Conservation (phyloP, 2,797 vertebrate genomes). For the Scarus forsteni region DNA sequence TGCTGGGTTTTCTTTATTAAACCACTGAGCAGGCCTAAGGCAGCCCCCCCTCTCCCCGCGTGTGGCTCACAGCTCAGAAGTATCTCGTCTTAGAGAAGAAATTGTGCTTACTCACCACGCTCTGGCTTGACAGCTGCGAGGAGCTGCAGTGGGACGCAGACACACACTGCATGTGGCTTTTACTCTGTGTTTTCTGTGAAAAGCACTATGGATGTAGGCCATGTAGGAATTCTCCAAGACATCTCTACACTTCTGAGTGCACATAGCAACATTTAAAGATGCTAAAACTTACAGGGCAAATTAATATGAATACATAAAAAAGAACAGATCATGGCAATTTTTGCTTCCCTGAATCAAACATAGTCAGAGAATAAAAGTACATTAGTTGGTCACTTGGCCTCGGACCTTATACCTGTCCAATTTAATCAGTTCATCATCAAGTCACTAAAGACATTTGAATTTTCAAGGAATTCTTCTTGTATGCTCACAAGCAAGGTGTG, state of each 20-base stretch:
- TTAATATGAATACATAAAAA: no score
- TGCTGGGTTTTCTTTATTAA: constrained; percentile 38
- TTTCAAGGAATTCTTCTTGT: no score
- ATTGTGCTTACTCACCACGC: constrained; percentile 83
- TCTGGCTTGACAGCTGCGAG: constrained; percentile 74
- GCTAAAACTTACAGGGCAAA: no score
- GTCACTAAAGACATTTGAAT: no score
- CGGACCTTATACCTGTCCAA: no score
- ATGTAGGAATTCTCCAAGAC: background rate
- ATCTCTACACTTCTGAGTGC: background rate
- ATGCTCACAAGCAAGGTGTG: no score
- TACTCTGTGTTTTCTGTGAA: constrained; percentile 20
- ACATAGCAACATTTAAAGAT: no score
- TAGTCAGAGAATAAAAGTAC: no score
- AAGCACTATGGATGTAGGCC: constrained; percentile 15
- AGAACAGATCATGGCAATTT: no score
- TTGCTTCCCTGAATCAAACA: no score
- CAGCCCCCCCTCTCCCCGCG: constrained; percentile 44
- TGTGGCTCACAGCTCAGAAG: constrained; percentile 50
- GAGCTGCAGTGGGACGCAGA: constrained; percentile 54
- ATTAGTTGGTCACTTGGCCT: no score
- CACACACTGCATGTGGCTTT: constrained; percentile 21
- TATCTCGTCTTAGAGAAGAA: constrained; percentile 54
- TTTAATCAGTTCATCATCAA: no score
- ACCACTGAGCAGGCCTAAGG: constrained; percentile 26